Base-by-base conservation (phyloP, 2,888 invertebrate species). In the Protonemura montana region DNA sequence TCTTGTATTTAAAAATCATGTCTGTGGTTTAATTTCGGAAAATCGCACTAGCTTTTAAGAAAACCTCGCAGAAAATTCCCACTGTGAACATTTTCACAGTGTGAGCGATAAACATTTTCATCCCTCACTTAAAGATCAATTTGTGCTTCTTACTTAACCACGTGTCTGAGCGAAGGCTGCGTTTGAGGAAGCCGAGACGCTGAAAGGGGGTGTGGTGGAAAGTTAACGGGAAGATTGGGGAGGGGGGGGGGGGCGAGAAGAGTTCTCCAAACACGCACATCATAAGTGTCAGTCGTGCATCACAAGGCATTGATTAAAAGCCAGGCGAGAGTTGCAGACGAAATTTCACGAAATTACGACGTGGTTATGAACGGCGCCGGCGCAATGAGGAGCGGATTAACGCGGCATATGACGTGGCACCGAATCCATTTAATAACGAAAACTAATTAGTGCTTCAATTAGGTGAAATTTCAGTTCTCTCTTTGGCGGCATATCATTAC, bases 231-330 rank as follows among this genome's bases (percentile, higher is more conserved):
- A 59, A 59, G 59, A 59, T 59, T 21, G 13, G 59, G 59, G 59
- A 21, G 59, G 3, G 59, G 59, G 6, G 59, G 6, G 59, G 59
- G 59, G 59, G 59, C 16, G 59, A 59, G 59, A 59, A 59, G 59
- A 16, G 7, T 59, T 13, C 6, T 59, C 16, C 2, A 59, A 59
- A 59, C 59, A 59, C 59, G 59, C 59, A 59, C 59, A 59, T 59
- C 59, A 59, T 59, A 59, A 59, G 59, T 59, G 59, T 59, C 59
- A 59, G 59, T 21, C 59, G 59, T 59, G 59, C 59, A 59, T 59
- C 59, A 59, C 59, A 21, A 1, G 16, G 59, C 59, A 59, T 59
- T 59, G 59, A 59, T 59, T 59, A 59, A 59, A 59, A 59, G 59
- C 59, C 59, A 21, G 16, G 21, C 59, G 59, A 3, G 21, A 59